These are phyloP conservation scores for Saccostrea echinata DNA, from an alignment of 1,140 invertebrate species.

Conservation along the genomic window DNA sequence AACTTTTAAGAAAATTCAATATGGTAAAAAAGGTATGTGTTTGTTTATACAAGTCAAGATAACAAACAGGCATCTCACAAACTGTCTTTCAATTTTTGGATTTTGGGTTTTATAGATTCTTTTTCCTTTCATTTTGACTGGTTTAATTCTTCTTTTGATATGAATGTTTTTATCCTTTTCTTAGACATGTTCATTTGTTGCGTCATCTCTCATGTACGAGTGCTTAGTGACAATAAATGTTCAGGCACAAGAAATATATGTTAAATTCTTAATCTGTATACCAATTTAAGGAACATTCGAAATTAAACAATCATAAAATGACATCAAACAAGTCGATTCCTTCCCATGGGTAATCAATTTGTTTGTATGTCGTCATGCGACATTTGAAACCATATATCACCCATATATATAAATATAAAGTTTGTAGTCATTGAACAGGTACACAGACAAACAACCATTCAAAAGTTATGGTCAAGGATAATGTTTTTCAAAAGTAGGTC, in stretches of 20 bases:
- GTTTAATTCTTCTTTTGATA: neutral
- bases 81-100: constrained; percentile 30
- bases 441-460: no score
- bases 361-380: no score
- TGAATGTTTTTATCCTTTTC: neutral
- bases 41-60: neutral
- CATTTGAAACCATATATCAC: no score
- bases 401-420: no score
- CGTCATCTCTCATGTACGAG: neutral
- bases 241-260: neutral
- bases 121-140: neutral
- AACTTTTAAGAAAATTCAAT: neutral
- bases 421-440: no score
- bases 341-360: no score
- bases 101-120: neutral
- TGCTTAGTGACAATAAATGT: constrained; percentile 17
- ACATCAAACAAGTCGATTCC: no score
- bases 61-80: constrained; percentile 24
- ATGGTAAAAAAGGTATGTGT: neutral
- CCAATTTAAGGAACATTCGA: neutral
- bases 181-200: constrained; percentile 3
- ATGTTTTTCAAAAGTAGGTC: no score
- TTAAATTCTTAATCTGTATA: neutral
- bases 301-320: neutral
- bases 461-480: no score